Evolutionary conservation across 2,888 invertebrate genomes (phyloP).

Genomic region (Spodoptera littoralis): DNA sequence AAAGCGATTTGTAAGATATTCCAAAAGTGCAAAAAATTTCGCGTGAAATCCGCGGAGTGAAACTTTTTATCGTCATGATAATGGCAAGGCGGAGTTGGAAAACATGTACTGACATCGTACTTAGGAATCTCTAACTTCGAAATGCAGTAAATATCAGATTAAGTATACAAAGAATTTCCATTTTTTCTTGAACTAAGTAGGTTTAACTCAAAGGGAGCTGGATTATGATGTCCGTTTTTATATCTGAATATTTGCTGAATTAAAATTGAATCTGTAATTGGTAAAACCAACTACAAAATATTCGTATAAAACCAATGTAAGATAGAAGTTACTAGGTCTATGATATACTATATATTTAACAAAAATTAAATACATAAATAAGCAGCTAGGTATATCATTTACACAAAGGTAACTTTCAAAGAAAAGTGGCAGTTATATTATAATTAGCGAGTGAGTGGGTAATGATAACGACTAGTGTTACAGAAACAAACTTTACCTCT

Average conservation of each 20-base stretch:
- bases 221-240: too few relatives aligned
- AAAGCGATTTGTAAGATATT: conserved; percentile 38
- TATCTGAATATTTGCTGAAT: neutral
- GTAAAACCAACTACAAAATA: too few relatives aligned
- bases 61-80: conserved; percentile 37
- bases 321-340: too few relatives aligned
- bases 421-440: conserved; percentile 9
- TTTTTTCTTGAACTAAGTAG: conserved; percentile 2
- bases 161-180: neutral
- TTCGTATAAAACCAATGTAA: too few relatives aligned
- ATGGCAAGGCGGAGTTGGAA: conserved; percentile 21
- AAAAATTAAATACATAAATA: neutral
- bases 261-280: too few relatives aligned
- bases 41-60: conserved; percentile 5
- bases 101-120: conserved; percentile 10
- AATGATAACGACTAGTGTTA: conserved; percentile 36
- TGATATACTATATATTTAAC: too few relatives aligned
- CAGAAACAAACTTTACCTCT: conserved; percentile 35
- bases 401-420: neutral
- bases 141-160: conserved; percentile 5
- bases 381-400: neutral
- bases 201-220: conserved; percentile 8
- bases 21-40: conserved; percentile 20
- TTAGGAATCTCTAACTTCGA: conserved; percentile 8
- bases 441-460: conserved; percentile 18